phyloP scores from a whole-genome alignment of 2,888 invertebrate genomes.

The Drosophila austrosaltans region DNA sequence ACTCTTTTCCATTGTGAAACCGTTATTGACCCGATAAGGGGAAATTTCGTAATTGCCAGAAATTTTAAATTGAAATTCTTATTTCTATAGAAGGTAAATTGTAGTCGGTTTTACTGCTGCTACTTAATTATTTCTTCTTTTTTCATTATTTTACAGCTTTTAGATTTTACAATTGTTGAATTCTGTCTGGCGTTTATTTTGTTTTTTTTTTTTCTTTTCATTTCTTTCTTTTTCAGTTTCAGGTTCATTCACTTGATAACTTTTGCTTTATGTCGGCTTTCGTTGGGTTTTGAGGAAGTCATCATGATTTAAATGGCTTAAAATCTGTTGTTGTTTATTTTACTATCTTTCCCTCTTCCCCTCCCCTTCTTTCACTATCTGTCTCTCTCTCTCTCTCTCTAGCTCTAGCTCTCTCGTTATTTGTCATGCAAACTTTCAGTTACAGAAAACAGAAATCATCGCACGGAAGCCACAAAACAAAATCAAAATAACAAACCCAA shows the following conservation, averaged over 20 bases:
- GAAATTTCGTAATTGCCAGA: too few relatives aligned
- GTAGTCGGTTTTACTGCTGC: background rate
- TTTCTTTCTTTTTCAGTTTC: background rate
- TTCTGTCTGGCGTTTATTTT: background rate
- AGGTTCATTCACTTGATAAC: conserved; percentile 46
- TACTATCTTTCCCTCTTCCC: conserved; percentile 25
- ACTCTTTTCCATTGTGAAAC: too few relatives aligned
- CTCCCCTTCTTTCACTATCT: background rate
- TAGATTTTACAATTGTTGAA: conserved; percentile 8
- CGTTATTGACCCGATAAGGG: too few relatives aligned
- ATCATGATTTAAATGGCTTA: conserved; percentile 43
- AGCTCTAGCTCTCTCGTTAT: conserved; percentile 14
- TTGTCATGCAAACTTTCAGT: conserved; percentile 64
- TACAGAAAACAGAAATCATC: conserved; percentile 48
- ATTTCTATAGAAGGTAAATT: background rate
- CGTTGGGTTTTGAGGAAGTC: conserved; percentile 32
- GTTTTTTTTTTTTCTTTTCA: conserved; percentile 1
- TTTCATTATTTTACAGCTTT: background rate
- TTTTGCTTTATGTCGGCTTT: conserved; percentile 26
- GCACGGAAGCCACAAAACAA: conserved; percentile 55
- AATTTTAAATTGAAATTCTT: background rate
- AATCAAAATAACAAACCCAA: conserved; percentile 24
- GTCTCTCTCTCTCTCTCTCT: conserved; percentile 8
- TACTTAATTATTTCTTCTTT: background rate
- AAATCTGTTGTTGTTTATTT: conserved; percentile 41